Percentiles rank a stretch among this genome's conserved stretches.
phyloP scores from a whole-genome alignment of 1,140 invertebrate genomes.

The Aphis craccivora region DNA sequence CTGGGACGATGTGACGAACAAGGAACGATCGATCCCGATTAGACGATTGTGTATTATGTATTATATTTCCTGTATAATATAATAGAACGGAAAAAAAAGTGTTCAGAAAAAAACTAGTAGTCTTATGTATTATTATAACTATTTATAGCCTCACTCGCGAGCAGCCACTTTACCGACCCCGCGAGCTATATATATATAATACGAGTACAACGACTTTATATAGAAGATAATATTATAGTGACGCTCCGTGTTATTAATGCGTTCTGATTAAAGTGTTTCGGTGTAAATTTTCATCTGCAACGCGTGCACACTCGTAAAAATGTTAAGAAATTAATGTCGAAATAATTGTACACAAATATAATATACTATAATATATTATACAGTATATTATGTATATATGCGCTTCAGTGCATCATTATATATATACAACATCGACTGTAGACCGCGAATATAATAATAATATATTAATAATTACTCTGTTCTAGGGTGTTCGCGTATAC shows the following conservation, averaged over 20 bases:
- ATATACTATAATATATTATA: background rate
- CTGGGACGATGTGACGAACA: background rate
- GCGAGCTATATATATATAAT: conserved; percentile 5
- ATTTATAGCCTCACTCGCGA: background rate
- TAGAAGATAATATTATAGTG: background rate
- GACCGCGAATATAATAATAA: conserved; percentile 3
- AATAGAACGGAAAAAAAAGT: background rate
- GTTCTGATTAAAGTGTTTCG: conserved; percentile 35
- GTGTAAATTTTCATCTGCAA: background rate
- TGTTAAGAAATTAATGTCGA: conserved; percentile 1
- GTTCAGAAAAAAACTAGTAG: background rate
- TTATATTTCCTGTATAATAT: background rate
- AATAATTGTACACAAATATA: conserved; percentile 21
- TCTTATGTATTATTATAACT: conserved; percentile 19
- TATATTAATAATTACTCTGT: conserved; percentile 14
- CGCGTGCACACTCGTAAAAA: conserved; percentile 30
- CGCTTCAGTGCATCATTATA: background rate
- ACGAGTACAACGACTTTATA: conserved; percentile 28
- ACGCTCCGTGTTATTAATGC: conserved; percentile 1
- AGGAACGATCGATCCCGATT: background rate
- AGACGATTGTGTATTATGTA: background rate
- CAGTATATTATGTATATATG: too few relatives aligned
- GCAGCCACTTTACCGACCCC: conserved; percentile 12
- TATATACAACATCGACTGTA: background rate
- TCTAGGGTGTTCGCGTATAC: background rate